Conservation (phyloP, 2,797 vertebrate genomes). For the Gouania willdenowi region DNA sequence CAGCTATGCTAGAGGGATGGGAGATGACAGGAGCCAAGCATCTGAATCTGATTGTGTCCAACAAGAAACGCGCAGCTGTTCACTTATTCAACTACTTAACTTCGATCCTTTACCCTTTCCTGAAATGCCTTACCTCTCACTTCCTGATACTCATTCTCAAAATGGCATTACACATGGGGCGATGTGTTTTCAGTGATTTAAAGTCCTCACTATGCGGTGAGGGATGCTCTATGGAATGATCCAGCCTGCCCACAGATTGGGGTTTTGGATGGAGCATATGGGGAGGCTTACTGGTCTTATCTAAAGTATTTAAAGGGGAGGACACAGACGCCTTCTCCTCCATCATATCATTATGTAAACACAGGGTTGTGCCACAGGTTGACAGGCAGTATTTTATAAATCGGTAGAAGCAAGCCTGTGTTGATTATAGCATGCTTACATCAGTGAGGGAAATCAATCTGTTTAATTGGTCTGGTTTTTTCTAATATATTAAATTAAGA, state of each 20-base stretch:
- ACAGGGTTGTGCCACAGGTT: conserved; percentile 58
- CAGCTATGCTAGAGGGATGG: conserved; percentile 25
- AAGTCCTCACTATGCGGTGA: conserved; percentile 43
- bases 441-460: conserved; percentile 63
- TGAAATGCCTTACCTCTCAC: conserved; percentile 32
- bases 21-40: conserved; percentile 25
- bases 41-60: conserved; percentile 37
- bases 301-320: conserved; percentile 71
- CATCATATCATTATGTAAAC: conserved; percentile 74
- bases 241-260: conserved; percentile 50
- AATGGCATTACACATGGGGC: conserved; percentile 47
- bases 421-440: conserved; percentile 57
- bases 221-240: conserved; percentile 58
- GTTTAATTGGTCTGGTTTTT: conserved; percentile 65
- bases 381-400: conserved; percentile 59
- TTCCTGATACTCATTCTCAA: conserved; percentile 30
- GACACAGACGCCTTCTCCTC: conserved; percentile 59
- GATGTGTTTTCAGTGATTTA: conserved; percentile 59
- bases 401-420: conserved; percentile 43
- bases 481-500: conserved; percentile 64
- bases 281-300: conserved; percentile 62
- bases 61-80: conserved; percentile 29
- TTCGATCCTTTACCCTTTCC: conserved; percentile 26
- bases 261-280: conserved; percentile 32
- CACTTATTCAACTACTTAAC: conserved; percentile 41